These are phyloP conservation scores for Hirtodrosophila duncani DNA, from an alignment of 2,888 invertebrate genomes.

Conservation along the genomic window DNA sequence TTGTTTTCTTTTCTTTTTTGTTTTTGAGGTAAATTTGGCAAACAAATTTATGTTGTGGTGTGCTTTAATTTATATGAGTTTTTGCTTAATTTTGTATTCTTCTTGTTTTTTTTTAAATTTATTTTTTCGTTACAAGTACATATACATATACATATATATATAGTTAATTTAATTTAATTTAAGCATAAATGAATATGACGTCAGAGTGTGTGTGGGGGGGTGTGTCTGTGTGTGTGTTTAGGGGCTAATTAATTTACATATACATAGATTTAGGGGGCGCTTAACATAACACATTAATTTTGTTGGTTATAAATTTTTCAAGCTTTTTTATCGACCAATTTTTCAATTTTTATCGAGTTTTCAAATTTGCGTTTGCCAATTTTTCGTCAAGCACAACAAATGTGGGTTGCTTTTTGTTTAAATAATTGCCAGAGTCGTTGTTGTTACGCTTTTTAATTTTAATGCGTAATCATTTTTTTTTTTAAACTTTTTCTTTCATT, in stretches of 20 bases:
- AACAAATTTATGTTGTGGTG: constrained; percentile 24
- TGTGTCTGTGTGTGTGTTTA: background rate
- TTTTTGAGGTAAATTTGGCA: constrained; percentile 39
- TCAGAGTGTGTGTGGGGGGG: constrained; percentile 9
- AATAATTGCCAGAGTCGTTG: background rate
- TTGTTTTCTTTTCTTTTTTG: constrained; percentile 9
- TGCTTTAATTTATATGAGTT: background rate
- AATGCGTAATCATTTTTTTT: background rate
- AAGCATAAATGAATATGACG: constrained; percentile 33
- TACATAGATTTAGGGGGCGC: constrained; percentile 41
- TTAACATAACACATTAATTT: constrained; percentile 55
- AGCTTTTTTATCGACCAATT: constrained; percentile 8
- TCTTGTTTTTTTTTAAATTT: constrained; percentile 23
- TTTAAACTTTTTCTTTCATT: background rate
- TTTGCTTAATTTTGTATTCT: constrained; percentile 10
- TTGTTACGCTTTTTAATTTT: background rate
- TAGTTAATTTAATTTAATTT: constrained; percentile 28
- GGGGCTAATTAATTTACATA: constrained; percentile 59
- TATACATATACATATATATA: constrained; percentile 16
- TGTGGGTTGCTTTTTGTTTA: constrained; percentile 11
- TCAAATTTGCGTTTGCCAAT: constrained; percentile 5
- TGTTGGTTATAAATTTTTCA: constrained; percentile 18
- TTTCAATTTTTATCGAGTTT: constrained; percentile 15
- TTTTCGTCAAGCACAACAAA: constrained; percentile 32
- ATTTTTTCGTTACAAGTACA: constrained; percentile 8